phyloP scores from a whole-genome alignment of 2,888 invertebrate species.

The Chouioia cunea region DNA sequence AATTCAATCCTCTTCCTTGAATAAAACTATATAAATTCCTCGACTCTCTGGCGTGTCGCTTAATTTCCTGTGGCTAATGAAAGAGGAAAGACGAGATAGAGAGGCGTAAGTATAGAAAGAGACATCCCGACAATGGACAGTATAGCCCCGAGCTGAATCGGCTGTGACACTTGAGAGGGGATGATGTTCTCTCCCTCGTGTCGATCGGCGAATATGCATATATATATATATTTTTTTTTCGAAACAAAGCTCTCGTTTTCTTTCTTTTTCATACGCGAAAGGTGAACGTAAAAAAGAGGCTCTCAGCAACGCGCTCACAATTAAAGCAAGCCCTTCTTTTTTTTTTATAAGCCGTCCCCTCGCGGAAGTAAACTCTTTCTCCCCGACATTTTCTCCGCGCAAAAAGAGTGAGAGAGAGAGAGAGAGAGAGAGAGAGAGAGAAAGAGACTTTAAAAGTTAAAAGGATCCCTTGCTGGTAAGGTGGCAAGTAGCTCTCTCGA shows the following conservation, averaged over 20 bases:
- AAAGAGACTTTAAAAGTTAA: slow-evolving; percentile 34
- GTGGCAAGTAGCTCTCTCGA: slow-evolving; percentile 46
- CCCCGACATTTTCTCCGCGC: slow-evolving; percentile 5
- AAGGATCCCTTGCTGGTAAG: slow-evolving; percentile 25
- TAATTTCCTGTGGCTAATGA: slow-evolving; percentile 68
- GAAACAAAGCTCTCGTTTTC: too few species aligned
- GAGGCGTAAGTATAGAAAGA: slow-evolving; percentile 13
- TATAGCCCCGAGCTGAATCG: too few species aligned
- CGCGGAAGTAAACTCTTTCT: slow-evolving; percentile 3
- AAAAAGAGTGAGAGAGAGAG: slow-evolving; percentile 9
- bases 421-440: neutral
- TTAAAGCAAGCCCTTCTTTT: too few species aligned
- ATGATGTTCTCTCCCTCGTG: too few species aligned
- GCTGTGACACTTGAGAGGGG: too few species aligned
- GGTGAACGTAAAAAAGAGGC: neutral
- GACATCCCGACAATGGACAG: slow-evolving; percentile 17
- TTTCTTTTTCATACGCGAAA: too few species aligned
- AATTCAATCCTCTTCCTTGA: slow-evolving; percentile 12
- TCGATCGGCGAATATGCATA: too few species aligned
- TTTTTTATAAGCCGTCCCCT: neutral
- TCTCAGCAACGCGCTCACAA: too few species aligned
- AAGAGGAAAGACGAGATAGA: slow-evolving; percentile 51
- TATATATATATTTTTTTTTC: too few species aligned
- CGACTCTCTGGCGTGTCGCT: slow-evolving; percentile 54
- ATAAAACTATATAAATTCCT: neutral